Conservation (phyloP, 2,888 invertebrate genomes). For the Agrochola macilenta region DNA sequence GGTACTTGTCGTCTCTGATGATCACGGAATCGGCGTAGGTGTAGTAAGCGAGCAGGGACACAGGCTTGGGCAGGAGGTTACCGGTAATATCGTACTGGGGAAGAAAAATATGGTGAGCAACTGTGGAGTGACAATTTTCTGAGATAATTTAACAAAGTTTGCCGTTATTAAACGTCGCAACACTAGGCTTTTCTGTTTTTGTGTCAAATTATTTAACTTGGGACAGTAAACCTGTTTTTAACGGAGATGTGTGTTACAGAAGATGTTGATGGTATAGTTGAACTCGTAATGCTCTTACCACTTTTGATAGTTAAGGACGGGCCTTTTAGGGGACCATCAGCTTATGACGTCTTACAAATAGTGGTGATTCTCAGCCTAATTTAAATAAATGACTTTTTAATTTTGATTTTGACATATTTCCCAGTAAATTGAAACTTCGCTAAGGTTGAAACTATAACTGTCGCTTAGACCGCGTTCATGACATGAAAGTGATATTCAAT, state of each 20-base stretch:
- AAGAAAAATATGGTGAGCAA: background rate
- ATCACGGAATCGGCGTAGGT: slow-evolving; percentile 74
- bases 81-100: slow-evolving; percentile 80
- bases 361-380: background rate
- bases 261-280: background rate
- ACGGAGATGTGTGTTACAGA: background rate
- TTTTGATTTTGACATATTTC: background rate
- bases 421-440: too few species aligned
- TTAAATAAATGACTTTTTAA: too few species aligned
- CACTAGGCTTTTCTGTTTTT: background rate
- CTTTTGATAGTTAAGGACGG: background rate
- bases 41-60: slow-evolving; percentile 71
- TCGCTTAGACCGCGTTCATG: too few species aligned
- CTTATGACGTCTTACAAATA: background rate
- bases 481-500: too few species aligned
- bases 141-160: background rate
- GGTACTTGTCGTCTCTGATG: slow-evolving; percentile 79
- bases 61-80: slow-evolving; percentile 79
- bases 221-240: background rate
- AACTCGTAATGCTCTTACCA: too few species aligned
- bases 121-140: background rate
- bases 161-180: background rate
- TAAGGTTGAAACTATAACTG: too few species aligned
- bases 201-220: background rate
- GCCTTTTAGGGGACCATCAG: background rate